Base-by-base conservation (phyloP, 2,888 invertebrate genomes). In the Erebia aethiops region DNA sequence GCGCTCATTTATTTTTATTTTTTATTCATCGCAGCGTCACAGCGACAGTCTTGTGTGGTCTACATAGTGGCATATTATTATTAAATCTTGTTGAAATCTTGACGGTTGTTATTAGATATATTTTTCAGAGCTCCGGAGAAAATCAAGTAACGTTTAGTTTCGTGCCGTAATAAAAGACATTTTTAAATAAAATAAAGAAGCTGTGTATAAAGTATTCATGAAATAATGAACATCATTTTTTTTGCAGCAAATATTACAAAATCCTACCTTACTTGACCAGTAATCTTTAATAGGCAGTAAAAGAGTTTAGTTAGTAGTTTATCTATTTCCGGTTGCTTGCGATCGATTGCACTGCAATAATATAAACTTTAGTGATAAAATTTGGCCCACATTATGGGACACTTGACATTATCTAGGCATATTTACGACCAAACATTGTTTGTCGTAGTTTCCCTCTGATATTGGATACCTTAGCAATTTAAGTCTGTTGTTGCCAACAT, bases 1-100 rank as follows among this genome's bases (percentile, higher is more conserved):
- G 46, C 16, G 69, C 71, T 69, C 65, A 67, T 75, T 76, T 77
- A 70, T 76, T 76, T 76, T 71, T 73, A 74, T 73, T 74, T 71
- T 69, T 67, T 71, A 60, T 71, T 65, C 63, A 41, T 26, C 26
- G 67, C n/a, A 26, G 64, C 64, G 62, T 70, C 63, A 43, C 56
- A 66, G 69, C 14, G 21, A 68, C 35, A 21, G 54, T 14, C 18
- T 41, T 56, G 57, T 74, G 70, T 69, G 70, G 67, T 71, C 62
- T 64, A 54, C 21, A 73, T 68, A 56, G 56, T 70, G 46, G 26
- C 41, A 26, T 26, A 26, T n/a, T 35, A 35, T 52, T 65, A 66
- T 56, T 57, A 43, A 16, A n/a, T n/a, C n/a, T 2, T 71, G 57
- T 65, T 71, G 62, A 64, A 69, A 57, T 57, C 35, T 61, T 46